These are phyloP conservation scores for Anneissia japonica DNA, from an alignment of 35 echinoderm and acorn worm species.

Conservation along the genomic window DNA sequence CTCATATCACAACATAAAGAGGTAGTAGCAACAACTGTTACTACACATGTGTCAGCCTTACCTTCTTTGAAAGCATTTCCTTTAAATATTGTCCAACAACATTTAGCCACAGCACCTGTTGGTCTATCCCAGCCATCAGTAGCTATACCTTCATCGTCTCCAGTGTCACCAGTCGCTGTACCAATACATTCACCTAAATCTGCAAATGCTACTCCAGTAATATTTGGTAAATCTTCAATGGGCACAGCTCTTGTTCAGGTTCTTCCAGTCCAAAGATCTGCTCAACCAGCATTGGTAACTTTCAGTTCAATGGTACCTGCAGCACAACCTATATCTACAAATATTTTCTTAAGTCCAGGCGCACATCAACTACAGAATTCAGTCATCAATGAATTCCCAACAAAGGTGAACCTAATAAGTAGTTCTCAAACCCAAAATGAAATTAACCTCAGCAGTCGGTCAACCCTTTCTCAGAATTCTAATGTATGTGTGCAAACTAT, in stretches of 20 bases:
- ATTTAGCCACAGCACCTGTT: background rate
- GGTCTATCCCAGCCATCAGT: background rate
- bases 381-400: too few species aligned
- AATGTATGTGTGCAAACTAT: background rate
- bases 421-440: background rate
- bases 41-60: background rate
- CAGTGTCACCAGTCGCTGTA: too few species aligned
- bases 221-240: background rate
- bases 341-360: background rate
- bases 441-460: background rate
- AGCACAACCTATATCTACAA: background rate
- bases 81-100: background rate
- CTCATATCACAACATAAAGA: too few species aligned
- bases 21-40: background rate
- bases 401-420: too few species aligned
- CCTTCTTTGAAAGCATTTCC: background rate
- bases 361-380: background rate
- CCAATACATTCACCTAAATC: too few species aligned
- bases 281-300: background rate
- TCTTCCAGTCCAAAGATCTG: background rate
- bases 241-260: background rate
- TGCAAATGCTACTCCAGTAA: too few species aligned
- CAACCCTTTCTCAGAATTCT: background rate
- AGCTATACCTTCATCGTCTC: background rate
- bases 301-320: background rate